phyloP scores from a whole-genome alignment of 2,113 vertebrate genomes.

The Pelecanoides urinatrix region DNA sequence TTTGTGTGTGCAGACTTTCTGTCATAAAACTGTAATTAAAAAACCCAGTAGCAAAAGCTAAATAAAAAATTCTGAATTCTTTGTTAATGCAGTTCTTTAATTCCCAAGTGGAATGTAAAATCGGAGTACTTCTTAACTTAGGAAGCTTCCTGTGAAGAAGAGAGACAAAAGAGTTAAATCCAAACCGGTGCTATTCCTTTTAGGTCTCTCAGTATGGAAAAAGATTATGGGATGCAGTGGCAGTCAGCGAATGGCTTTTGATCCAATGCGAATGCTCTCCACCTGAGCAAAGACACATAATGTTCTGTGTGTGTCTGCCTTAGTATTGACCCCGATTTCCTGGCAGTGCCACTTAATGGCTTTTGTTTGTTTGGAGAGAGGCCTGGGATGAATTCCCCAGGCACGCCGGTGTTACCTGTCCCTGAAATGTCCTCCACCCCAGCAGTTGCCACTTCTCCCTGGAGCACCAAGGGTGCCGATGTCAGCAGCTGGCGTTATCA shows the following conservation, averaged over 20 bases:
- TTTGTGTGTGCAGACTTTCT: neutral
- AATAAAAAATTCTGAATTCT: neutral
- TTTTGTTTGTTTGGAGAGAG: neutral
- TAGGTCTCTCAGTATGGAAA: neutral
- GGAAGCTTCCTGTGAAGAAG: neutral
- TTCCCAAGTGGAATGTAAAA: neutral
- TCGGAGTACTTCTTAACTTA: neutral
- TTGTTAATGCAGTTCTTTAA: neutral
- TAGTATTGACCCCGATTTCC: neutral
- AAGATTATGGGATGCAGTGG: neutral
- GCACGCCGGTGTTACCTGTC: neutral
- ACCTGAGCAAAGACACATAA: neutral
- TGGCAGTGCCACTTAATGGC: neutral
- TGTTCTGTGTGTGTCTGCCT: neutral
- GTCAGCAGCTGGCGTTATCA: neutral
- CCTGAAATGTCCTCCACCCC: neutral
- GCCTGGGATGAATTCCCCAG: neutral
- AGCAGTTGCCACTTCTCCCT: neutral
- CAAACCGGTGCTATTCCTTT: neutral
- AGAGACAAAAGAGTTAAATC: neutral
- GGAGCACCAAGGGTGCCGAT: rapidly evolving
- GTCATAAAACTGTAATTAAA: neutral
- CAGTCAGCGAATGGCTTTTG: neutral
- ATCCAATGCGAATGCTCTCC: neutral
- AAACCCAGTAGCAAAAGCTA: neutral